A percentile compares a stretch with the other conserved stretches of the same genome.
Conservation (phyloP, 1,140 invertebrate genomes). For the Dolichoris vasculosae region DNA sequence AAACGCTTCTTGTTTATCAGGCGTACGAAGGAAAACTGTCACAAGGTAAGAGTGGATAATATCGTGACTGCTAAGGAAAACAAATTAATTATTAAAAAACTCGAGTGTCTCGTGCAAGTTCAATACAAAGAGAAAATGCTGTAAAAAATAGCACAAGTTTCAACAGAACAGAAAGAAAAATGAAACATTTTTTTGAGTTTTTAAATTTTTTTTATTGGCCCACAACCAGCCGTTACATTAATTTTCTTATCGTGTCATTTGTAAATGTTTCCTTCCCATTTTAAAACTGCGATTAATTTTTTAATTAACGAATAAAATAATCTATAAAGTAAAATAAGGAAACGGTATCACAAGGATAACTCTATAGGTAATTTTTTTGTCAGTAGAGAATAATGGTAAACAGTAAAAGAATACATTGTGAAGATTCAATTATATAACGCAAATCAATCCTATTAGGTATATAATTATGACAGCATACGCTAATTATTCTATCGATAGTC, state of each 20-base stretch:
- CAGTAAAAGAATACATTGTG: slow-evolving; percentile 46
- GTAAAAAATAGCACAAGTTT: slow-evolving; percentile 11
- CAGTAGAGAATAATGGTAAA: slow-evolving; percentile 41
- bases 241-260: slow-evolving; percentile 58
- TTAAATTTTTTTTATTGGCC: slow-evolving; percentile 64
- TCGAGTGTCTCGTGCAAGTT: slow-evolving; percentile 6
- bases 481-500: slow-evolving; percentile 37
- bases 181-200: slow-evolving; percentile 14
- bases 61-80: slow-evolving; percentile 57
- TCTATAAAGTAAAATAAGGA: slow-evolving; percentile 57
- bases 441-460: slow-evolving; percentile 47
- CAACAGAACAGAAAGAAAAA: background rate
- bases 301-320: slow-evolving; percentile 56
- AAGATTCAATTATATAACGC: slow-evolving; percentile 33
- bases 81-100: slow-evolving; percentile 63
- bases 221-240: slow-evolving; percentile 68
- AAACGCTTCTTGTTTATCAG: background rate
- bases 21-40: slow-evolving; percentile 21
- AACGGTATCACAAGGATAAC: slow-evolving; percentile 57
- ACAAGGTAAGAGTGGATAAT: background rate
- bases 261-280: slow-evolving; percentile 53
- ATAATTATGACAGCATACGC: slow-evolving; percentile 44
- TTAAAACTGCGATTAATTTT: background rate
- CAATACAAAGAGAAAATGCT: slow-evolving; percentile 29
- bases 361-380: slow-evolving; percentile 46